A percentile compares a stretch with the other conserved stretches of the same genome.
Evolutionary conservation across 2,888 invertebrate species (phyloP).

Genomic region (Drosophila paracracens): DNA sequence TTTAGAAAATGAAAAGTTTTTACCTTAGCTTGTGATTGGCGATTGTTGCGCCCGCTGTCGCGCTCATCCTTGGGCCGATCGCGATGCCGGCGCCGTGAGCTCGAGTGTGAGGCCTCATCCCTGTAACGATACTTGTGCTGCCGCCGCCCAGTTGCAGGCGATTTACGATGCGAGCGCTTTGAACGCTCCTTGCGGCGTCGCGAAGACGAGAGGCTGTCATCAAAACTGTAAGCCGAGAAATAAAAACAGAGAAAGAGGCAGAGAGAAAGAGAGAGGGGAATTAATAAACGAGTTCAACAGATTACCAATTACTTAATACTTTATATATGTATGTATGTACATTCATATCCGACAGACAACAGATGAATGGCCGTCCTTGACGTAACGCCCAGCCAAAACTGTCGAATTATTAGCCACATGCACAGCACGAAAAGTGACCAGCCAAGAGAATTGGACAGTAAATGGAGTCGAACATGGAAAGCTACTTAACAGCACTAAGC

Average conservation of each 20-base stretch:
- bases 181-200: conserved; percentile 92
- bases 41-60: conserved; percentile 82
- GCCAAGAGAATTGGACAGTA: conserved; percentile 60
- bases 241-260: conserved; percentile 1
- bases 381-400: conserved; percentile 69
- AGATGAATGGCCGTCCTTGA: conserved; percentile 79
- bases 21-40: conserved; percentile 85
- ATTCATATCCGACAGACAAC: conserved; percentile 21
- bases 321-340: conserved; percentile 4
- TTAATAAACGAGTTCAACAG: conserved; percentile 46
- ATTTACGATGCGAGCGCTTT: conserved; percentile 93
- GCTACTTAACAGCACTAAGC: conserved; percentile 72
- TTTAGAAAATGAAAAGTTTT: conserved; percentile 83
- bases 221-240: conserved; percentile 78
- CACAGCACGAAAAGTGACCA: conserved; percentile 23
- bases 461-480: conserved; percentile 71
- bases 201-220: conserved; percentile 87
- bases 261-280: conserved; percentile 1
- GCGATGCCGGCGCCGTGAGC: conserved; percentile 84
- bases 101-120: conserved; percentile 84
- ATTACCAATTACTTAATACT: conserved; percentile 45
- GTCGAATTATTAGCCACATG: conserved; percentile 53
- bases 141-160: conserved; percentile 91
- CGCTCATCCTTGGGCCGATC: conserved; percentile 85
- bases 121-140: conserved; percentile 88